phyloP scores from a whole-genome alignment of 2,113 vertebrate species.

The Rattus rattus region DNA sequence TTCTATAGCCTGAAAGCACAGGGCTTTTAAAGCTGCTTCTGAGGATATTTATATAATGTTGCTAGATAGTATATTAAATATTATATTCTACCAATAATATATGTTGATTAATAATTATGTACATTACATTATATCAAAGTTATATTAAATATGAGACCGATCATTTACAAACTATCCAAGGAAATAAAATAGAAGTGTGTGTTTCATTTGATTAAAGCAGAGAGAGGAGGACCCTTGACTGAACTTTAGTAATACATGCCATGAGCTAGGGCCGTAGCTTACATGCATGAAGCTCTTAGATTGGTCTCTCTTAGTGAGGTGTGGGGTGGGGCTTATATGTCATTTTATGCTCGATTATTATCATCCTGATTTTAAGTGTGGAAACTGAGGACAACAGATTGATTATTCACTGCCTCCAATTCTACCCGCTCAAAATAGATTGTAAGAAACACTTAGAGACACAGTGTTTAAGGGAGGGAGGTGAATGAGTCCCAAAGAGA shows the following conservation, averaged over 20 bases:
- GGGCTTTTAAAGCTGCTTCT: not conserved
- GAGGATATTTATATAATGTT: not conserved
- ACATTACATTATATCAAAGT: too few species aligned
- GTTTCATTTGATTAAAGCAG: constrained; percentile 20
- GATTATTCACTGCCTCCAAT: not conserved
- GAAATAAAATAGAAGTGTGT: not conserved
- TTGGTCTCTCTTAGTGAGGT: not conserved
- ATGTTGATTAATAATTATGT: too few species aligned
- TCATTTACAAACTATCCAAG: constrained; percentile 12
- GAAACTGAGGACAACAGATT: not conserved
- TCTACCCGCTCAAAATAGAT: not conserved
- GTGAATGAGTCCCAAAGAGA: not conserved
- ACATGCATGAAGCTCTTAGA: not conserved
- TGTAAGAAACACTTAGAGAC: not conserved
- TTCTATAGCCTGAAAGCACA: not conserved
- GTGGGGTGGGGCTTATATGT: not conserved
- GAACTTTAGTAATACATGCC: not conserved
- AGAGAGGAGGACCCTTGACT: not conserved
- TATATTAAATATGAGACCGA: constrained; percentile 27
- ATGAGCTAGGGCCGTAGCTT: too few species aligned
- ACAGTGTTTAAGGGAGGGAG: not conserved
- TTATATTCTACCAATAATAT: not conserved
- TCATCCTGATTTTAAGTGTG: not conserved
- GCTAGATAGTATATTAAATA: constrained; percentile 6
- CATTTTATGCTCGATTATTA: not conserved